Percentiles rank a stretch among this genome's conserved stretches.
Evolutionary conservation across 64 coral and sea anemone genomes (phyloP).

Genomic region (Platygyra sinensis): DNA sequence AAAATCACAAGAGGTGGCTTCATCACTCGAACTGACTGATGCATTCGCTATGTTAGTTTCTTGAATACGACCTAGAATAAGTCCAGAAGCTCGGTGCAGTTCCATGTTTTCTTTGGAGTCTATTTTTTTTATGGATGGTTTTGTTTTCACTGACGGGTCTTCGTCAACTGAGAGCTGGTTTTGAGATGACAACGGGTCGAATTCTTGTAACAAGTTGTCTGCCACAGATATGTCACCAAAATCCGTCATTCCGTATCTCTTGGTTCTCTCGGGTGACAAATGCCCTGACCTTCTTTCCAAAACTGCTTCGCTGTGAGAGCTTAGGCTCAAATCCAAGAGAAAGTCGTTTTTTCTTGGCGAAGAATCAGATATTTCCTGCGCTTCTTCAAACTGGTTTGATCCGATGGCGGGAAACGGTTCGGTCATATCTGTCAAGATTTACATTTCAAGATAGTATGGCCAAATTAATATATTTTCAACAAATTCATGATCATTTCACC

Average conservation of each 20-base stretch:
- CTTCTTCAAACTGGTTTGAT: neutral
- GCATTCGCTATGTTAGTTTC: neutral
- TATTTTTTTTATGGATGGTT: neutral
- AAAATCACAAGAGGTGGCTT: too few relatives aligned
- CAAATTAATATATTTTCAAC: neutral
- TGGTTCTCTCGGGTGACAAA: slow-evolving; percentile 24
- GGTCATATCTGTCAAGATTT: slow-evolving; percentile 11
- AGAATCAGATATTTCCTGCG: slow-evolving; percentile 11
- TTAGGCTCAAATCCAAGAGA: slow-evolving; percentile 30
- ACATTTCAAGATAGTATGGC: neutral
- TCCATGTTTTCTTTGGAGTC: slow-evolving; percentile 1
- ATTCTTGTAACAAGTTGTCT: slow-evolving; percentile 59
- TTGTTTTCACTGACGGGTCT: neutral
- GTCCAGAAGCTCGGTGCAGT: neutral
- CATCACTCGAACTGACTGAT: neutral
- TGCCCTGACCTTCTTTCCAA: slow-evolving; percentile 32
- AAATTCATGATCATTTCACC: neutral
- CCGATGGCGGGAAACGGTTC: slow-evolving; percentile 7
- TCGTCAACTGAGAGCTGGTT: neutral
- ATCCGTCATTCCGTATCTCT: slow-evolving; percentile 70
- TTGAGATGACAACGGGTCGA: slow-evolving; percentile 63
- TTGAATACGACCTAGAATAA: neutral
- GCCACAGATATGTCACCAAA: slow-evolving; percentile 32
- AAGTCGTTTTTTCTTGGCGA: neutral
- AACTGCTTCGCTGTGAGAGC: neutral